Evolutionary conservation across 1,140 invertebrate genomes (phyloP).

Genomic region (Eurosta solidaginis): DNA sequence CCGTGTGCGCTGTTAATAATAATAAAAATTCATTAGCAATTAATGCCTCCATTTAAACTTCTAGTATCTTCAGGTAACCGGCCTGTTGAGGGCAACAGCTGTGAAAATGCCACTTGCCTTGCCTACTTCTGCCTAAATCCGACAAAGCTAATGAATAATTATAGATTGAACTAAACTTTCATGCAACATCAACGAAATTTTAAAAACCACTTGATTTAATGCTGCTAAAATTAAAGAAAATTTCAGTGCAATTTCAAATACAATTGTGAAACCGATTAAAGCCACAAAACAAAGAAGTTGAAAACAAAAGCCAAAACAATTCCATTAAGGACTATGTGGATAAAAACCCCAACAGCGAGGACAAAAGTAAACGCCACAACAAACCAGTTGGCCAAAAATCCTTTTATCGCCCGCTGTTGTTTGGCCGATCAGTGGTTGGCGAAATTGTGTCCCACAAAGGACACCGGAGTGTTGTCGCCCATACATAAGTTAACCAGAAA

Average conservation of each 20-base stretch:
- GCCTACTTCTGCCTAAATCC: no score
- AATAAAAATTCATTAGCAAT: no score
- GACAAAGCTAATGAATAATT: no score
- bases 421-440: neutral
- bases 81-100: no score
- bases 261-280: neutral
- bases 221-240: neutral
- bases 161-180: no score
- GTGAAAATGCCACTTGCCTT: no score
- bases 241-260: neutral
- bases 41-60: no score
- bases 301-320: neutral
- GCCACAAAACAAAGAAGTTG: neutral
- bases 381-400: neutral
- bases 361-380: neutral
- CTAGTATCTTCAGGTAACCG: no score
- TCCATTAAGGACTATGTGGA: neutral
- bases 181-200: no score
- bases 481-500: neutral
- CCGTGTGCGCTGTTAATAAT: no score
- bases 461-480: neutral
- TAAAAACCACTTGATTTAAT: no score
- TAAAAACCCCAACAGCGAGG: neutral
- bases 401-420: neutral
- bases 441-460: neutral